Percentiles rank a stretch among this genome's conserved stretches.
phyloP scores from a whole-genome alignment of 2,797 vertebrate species.

The Synanceia verrucosa region DNA sequence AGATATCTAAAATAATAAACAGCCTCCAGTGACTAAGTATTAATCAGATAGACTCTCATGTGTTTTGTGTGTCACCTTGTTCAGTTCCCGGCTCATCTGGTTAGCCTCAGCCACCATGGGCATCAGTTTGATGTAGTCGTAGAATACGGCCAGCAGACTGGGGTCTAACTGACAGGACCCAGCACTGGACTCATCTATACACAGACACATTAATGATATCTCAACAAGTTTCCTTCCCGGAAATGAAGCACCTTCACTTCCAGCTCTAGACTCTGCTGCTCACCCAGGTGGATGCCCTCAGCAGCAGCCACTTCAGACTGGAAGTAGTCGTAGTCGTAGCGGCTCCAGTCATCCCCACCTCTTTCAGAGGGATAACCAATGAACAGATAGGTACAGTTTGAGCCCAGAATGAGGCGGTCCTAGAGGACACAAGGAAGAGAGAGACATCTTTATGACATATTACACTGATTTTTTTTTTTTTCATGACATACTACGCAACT shows the following conservation, averaged over 20 bases:
- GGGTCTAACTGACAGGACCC: slow-evolving; percentile 80
- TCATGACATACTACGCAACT: not conserved
- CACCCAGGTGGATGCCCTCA: slow-evolving; percentile 85
- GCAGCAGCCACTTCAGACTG: slow-evolving; percentile 89
- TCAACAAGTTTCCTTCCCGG: not conserved
- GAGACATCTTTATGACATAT: not conserved
- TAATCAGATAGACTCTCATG: not conserved
- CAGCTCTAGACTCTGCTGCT: not conserved
- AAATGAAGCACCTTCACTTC: not conserved
- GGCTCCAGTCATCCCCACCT: slow-evolving; percentile 82
- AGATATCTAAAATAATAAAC: not conserved
- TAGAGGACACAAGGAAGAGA: slow-evolving; percentile 31
- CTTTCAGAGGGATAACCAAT: slow-evolving; percentile 87
- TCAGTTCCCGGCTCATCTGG: slow-evolving; percentile 91
- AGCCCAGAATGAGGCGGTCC: slow-evolving; percentile 90
- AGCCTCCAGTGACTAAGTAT: not conserved
- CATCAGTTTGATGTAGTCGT: slow-evolving; percentile 90
- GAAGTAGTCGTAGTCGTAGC: slow-evolving; percentile 91
- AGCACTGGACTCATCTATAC: slow-evolving; percentile 67
- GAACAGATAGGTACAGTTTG: slow-evolving; percentile 88
- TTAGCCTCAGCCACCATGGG: slow-evolving; percentile 90
- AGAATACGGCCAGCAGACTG: slow-evolving; percentile 88
- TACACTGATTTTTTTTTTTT: not conserved
- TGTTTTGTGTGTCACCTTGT: slow-evolving; percentile 78
- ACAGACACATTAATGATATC: not conserved